A percentile compares a stretch with the other conserved stretches of the same genome.
phyloP scores from a whole-genome alignment of 2,797 vertebrate genomes.

The Schizothorax lantsangensis region DNA sequence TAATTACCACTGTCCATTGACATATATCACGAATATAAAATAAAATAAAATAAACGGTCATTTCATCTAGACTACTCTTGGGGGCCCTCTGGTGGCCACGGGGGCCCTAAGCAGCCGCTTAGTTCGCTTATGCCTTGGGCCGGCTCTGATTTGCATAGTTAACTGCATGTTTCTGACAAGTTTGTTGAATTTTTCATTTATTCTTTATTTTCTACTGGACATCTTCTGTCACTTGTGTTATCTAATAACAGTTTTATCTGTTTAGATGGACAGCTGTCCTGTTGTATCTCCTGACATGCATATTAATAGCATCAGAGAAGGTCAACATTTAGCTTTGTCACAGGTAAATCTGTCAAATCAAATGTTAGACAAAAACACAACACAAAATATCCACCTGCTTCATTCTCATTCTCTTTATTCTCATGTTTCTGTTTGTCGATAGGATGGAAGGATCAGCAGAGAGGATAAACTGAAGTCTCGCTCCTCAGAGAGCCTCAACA shows the following conservation, averaged over 20 bases:
- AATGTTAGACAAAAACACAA: neutral
- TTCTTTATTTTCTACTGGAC: neutral
- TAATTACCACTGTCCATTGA: too few species aligned
- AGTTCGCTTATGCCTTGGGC: too few species aligned
- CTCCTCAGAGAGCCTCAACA: conserved; percentile 67
- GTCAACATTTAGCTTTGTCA: conserved; percentile 11
- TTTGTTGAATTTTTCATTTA: neutral
- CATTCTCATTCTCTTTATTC: conserved; percentile 54
- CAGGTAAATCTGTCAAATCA: conserved; percentile 33
- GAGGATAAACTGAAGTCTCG: conserved; percentile 30
- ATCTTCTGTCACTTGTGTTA: neutral
- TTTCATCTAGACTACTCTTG: too few species aligned
- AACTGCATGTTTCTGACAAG: neutral
- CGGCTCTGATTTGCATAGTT: neutral
- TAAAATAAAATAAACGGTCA: too few species aligned
- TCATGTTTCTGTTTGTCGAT: conserved; percentile 84
- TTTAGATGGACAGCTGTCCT: conserved; percentile 40
- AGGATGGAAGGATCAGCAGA: conserved; percentile 74
- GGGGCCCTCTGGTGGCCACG: too few species aligned
- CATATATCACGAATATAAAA: too few species aligned
- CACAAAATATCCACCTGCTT: neutral
- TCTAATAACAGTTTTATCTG: conserved; percentile 25
- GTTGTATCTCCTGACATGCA: conserved; percentile 11
- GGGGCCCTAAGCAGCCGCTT: too few species aligned
- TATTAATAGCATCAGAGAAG: conserved; percentile 18